phyloP scores from a whole-genome alignment of 2,797 vertebrate species.

The Scyliorhinus canicula region DNA sequence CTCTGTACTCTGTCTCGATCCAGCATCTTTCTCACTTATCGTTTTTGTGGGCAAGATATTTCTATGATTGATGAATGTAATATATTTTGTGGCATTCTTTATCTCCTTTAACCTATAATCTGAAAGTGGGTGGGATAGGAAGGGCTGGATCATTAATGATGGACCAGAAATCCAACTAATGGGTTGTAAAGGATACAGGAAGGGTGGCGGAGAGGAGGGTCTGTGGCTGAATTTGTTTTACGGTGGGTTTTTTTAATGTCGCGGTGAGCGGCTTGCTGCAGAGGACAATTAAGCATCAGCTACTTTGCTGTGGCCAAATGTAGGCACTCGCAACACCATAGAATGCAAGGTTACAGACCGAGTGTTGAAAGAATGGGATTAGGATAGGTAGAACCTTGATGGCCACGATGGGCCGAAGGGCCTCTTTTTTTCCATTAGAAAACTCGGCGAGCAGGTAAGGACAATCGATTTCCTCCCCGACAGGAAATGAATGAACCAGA shows the following conservation, averaged over 20 bases:
- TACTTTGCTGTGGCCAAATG: neutral
- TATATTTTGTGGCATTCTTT: neutral
- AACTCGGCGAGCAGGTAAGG: too few species aligned
- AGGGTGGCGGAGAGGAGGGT: neutral
- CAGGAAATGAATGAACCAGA: too few species aligned
- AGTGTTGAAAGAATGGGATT: too few species aligned
- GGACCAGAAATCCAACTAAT: neutral
- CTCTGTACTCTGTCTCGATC: neutral
- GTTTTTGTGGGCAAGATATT: constrained; percentile 1
- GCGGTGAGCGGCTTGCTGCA: neutral
- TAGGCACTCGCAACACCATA: too few species aligned
- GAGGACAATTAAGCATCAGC: neutral
- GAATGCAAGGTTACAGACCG: too few species aligned
- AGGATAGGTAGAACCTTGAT: too few species aligned
- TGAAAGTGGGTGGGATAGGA: neutral
- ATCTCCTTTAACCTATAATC: neutral
- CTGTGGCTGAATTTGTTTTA: neutral
- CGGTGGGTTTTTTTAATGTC: too few species aligned
- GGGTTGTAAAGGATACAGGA: neutral
- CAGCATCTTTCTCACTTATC: neutral
- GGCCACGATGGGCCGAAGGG: too few species aligned
- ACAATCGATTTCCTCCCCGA: too few species aligned
- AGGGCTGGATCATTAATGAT: neutral
- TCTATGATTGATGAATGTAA: constrained; percentile 15
- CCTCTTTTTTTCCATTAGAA: too few species aligned